These are phyloP conservation scores for Platyscapa corneri DNA, from an alignment of 1,140 invertebrate genomes.

Conservation along the genomic window DNA sequence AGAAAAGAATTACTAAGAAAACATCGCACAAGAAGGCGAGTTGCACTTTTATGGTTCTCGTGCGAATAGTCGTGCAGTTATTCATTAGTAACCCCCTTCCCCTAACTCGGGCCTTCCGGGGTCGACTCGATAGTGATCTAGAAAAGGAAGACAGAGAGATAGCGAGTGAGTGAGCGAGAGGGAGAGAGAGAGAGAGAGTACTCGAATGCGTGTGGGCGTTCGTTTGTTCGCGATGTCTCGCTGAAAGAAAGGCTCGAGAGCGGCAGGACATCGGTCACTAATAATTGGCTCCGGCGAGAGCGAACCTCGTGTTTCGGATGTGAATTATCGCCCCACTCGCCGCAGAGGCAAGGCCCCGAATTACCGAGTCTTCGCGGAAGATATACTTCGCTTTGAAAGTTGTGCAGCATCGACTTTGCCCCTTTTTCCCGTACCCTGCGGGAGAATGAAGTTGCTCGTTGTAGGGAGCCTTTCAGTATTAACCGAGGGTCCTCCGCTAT, in stretches of 20 bases:
- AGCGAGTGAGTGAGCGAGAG: too few relatives aligned
- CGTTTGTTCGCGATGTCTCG: constrained; percentile 25
- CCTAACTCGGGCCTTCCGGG: not conserved
- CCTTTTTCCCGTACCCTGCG: constrained; percentile 4
- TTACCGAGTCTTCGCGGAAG: not conserved
- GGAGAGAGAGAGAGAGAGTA: not conserved
- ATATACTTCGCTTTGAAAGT: constrained; percentile 10
- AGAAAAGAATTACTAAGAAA: not conserved
- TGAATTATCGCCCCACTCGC: constrained; percentile 35
- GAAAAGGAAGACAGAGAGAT: constrained; percentile 2
- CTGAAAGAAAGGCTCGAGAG: constrained; percentile 12
- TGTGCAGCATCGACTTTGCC: not conserved
- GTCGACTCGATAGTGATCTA: constrained; percentile 36
- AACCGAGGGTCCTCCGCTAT: not conserved
- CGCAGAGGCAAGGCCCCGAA: constrained; percentile 2
- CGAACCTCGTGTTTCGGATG: constrained; percentile 24
- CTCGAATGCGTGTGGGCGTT: constrained; percentile 42
- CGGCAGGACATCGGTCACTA: constrained; percentile 38
- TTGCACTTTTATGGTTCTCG: constrained; percentile 9
- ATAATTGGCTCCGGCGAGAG: constrained; percentile 41
- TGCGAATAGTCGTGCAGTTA: constrained; percentile 25
- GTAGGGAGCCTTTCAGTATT: not conserved
- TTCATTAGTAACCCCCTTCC: constrained; percentile 35
- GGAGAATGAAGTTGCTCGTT: not conserved
- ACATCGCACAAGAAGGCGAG: not conserved